Percentiles rank a stretch among this genome's conserved stretches.
Conservation (phyloP, 2,113 vertebrate species). For the Gallinago jamesoni region DNA sequence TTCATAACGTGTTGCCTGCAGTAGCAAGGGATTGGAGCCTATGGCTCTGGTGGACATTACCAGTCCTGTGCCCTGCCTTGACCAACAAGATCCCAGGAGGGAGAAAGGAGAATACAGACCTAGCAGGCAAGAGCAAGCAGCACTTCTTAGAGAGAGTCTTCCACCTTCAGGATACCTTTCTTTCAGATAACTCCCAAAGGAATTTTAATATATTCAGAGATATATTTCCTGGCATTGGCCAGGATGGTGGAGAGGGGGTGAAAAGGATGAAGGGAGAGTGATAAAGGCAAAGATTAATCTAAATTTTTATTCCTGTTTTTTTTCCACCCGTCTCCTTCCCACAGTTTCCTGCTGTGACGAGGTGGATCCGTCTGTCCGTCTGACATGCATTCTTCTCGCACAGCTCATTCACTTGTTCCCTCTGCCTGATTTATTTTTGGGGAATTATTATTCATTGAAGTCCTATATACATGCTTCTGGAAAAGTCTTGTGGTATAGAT, state of each 20-base stretch:
- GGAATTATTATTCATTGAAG: constrained; percentile 29
- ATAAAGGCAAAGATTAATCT: neutral
- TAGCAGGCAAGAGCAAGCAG: neutral
- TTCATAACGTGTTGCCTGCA: rapidly evolving
- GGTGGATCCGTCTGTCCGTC: neutral
- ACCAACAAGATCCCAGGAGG: neutral
- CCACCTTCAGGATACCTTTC: neutral
- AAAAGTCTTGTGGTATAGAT: constrained; percentile 59
- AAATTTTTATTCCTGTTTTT: neutral
- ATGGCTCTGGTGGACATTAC: neutral
- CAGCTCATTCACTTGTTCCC: constrained; percentile 52
- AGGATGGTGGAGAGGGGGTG: neutral
- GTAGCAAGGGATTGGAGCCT: neutral
- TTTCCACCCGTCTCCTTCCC: constrained; percentile 2
- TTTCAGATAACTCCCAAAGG: neutral
- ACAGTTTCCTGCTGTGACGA: constrained; percentile 12
- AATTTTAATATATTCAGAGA: neutral
- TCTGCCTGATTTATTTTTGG: constrained; percentile 39
- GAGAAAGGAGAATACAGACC: neutral
- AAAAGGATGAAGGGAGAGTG: neutral
- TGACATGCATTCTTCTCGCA: neutral
- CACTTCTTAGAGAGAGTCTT: neutral
- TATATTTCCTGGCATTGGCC: neutral
- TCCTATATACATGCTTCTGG: constrained; percentile 39
- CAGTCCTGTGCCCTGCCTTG: neutral